Evolutionary conservation across 1,140 invertebrate species (phyloP), one percentile per base, ranked within the genome.

Genomic region (Ephestia elutella): DNA sequence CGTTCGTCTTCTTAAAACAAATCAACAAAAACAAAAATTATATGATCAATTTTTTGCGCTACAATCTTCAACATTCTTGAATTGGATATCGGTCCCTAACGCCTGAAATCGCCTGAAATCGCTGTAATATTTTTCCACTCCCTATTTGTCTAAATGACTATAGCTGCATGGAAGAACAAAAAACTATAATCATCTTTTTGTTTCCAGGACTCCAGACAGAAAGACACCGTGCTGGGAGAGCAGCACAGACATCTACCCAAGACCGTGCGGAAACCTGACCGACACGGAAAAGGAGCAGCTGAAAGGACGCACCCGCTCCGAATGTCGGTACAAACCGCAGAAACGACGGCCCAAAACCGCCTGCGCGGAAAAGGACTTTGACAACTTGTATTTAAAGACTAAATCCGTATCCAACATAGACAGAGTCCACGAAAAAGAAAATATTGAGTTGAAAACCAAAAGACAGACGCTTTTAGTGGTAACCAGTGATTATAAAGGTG

Each of bases 181-280:
- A n/a, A n/a, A n/a, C n/a, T n/a, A n/a, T n/a, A 32, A 32, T 11
- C 4, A 32, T 10, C 4, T 32, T 19, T 54, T 15, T 18, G 10
- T 57, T 28, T 15, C 19, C 50, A 53, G 50, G 19, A 53, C 50
- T 10, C 50, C 50, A 25, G 50, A 86, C 54, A 91, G 90, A 65
- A 90, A 90, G 54, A 90, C 90, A 0, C 92, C 92, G 3, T 95
- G 94, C 68, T 95, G 94, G 94, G 94, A 95, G 78, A 93, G 93
- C 60, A 93, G 92, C 56, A 93, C 93, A 0, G 94, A 95, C 76
- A 91, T 95, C 32, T 95, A 95, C 73, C 94, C 94, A 0, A 91
- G 91, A 28, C 94, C 94, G 0, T 90, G 89, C 70, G 93, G 93
- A 5, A 94, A 94, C 71, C 91, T 93, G 80, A 94, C 93, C 0